Conservation (phyloP, 2,113 vertebrate species). For the Cichladusa arquata region DNA sequence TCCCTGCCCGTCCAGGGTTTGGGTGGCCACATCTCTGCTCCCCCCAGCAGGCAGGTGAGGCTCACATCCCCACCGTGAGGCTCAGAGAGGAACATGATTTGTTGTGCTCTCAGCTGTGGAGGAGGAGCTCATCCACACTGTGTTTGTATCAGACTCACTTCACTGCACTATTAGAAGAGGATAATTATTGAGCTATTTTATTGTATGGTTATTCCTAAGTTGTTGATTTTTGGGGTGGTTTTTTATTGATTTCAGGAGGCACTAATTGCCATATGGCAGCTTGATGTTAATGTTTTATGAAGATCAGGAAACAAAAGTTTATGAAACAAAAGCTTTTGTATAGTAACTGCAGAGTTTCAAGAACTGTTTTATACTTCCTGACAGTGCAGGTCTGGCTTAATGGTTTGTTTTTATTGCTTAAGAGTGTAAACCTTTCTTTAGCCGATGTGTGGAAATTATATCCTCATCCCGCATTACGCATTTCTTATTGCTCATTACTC, state of each 20-base stretch:
- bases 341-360: slow-evolving; percentile 84
- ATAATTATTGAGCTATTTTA: slow-evolving; percentile 77
- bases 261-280: slow-evolving; percentile 82
- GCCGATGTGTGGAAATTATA: slow-evolving; percentile 88
- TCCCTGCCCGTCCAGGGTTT: neutral
- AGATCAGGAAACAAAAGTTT: slow-evolving; percentile 85
- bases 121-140: slow-evolving; percentile 78
- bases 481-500: slow-evolving; percentile 75
- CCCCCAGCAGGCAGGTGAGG: neutral
- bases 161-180: slow-evolving; percentile 73
- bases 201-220: slow-evolving; percentile 75
- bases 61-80: neutral
- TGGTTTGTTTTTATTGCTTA: slow-evolving; percentile 92
- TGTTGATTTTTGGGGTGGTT: slow-evolving; percentile 53
- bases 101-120: slow-evolving; percentile 59
- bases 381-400: slow-evolving; percentile 88
- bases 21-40: neutral
- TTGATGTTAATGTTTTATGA: slow-evolving; percentile 84
- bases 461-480: slow-evolving; percentile 85
- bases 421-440: slow-evolving; percentile 95
- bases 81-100: neutral
- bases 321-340: slow-evolving; percentile 80
- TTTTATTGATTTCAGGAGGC: slow-evolving; percentile 86
- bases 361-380: slow-evolving; percentile 86
- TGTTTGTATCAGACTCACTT: slow-evolving; percentile 74